phyloP scores from a whole-genome alignment of 2,888 invertebrate species.

The Tetanocera ferruginea region DNA sequence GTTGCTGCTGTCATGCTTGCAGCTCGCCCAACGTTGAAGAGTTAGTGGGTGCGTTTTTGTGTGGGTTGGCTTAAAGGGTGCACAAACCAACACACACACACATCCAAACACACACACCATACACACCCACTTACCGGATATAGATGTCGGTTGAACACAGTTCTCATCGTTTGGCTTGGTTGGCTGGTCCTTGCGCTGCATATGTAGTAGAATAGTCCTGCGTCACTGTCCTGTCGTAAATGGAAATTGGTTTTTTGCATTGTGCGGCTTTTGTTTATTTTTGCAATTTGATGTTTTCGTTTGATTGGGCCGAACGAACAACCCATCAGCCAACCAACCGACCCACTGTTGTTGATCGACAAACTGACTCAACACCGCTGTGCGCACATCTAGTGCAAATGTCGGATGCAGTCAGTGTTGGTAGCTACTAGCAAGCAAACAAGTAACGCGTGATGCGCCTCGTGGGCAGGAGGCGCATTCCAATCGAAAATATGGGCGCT shows the following conservation, averaged over 20 bases:
- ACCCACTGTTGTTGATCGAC: not conserved
- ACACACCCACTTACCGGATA: not conserved
- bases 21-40: constrained; percentile 20
- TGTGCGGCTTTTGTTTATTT: constrained; percentile 62
- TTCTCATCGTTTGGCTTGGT: constrained; percentile 34
- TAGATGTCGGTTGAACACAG: constrained; percentile 1
- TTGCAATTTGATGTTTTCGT: constrained; percentile 53
- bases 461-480: not conserved
- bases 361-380: not conserved
- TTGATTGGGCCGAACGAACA: constrained; percentile 1
- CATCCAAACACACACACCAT: constrained; percentile 27
- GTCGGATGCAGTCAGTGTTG: constrained; percentile 34
- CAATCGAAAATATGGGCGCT: constrained; percentile 19
- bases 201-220: not conserved
- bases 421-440: not conserved
- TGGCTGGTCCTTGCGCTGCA: not conserved
- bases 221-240: constrained; percentile 51
- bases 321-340: not conserved
- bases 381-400: constrained; percentile 42
- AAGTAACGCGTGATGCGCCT: not conserved
- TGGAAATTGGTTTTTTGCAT: constrained; percentile 66
- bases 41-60: constrained; percentile 44
- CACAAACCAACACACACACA: not conserved
- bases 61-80: constrained; percentile 35
- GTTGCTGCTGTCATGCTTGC: constrained; percentile 22